Percentiles rank a stretch among this genome's conserved stretches.
phyloP scores from a whole-genome alignment of 2,797 vertebrate species.

The Premnoplex brunnescens region DNA sequence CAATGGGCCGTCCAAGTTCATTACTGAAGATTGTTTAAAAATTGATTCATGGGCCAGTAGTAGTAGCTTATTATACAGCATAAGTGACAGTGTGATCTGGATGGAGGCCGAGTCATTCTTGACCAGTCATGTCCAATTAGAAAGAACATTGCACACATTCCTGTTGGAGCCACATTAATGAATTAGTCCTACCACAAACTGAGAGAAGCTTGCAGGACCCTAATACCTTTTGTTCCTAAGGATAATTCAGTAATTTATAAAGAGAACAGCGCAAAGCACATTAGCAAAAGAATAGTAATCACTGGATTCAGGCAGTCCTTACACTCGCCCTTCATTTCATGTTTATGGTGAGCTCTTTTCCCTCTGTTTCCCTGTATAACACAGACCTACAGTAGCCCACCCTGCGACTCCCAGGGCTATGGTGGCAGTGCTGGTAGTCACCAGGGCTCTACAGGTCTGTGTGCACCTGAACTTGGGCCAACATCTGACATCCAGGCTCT shows the following conservation, averaged over 20 bases:
- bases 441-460: neutral
- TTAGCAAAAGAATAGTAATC: conserved; percentile 44
- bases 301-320: neutral
- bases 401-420: neutral
- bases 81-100: conserved; percentile 89
- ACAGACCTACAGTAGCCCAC: neutral
- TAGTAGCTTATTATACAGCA: conserved; percentile 93
- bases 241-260: conserved; percentile 79
- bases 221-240: conserved; percentile 78
- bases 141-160: conserved; percentile 77
- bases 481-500: neutral
- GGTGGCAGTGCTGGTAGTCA: neutral
- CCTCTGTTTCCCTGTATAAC: neutral
- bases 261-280: conserved; percentile 62
- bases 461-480: neutral
- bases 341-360: neutral
- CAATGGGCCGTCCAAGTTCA: conserved; percentile 90
- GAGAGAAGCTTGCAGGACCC: conserved; percentile 73
- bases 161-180: conserved; percentile 80
- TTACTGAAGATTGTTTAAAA: conserved; percentile 84
- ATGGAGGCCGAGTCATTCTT: conserved; percentile 79
- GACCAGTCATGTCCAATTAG: conserved; percentile 89
- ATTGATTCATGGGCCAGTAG: conserved; percentile 77
- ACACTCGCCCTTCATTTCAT: neutral
- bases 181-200: conserved; percentile 83